Conservation (phyloP, 2,888 invertebrate genomes). For the Pristionchus mayeri region DNA sequence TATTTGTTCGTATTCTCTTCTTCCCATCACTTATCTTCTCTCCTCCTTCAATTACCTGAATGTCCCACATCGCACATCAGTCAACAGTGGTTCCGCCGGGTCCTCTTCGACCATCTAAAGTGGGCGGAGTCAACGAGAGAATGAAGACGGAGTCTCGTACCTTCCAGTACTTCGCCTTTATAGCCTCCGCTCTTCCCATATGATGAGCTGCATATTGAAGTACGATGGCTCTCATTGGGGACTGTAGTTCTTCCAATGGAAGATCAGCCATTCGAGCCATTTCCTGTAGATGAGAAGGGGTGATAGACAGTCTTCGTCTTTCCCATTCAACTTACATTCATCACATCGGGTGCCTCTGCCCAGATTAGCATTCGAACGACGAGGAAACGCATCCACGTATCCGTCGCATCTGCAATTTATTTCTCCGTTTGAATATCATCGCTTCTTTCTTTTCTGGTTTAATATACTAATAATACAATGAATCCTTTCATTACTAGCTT, state of each 20-base stretch:
- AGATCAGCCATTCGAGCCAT: background rate
- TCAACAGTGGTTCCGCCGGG: too few relatives aligned
- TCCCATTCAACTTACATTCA: background rate
- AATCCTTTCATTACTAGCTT: too few relatives aligned
- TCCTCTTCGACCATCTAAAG: background rate
- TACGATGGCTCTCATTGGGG: background rate
- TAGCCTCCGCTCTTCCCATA: background rate
- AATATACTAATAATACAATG: too few relatives aligned
- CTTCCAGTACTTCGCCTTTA: background rate
- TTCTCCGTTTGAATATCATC: background rate
- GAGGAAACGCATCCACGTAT: background rate
- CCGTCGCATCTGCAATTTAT: background rate
- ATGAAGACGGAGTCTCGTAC: background rate
- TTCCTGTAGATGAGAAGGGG: background rate
- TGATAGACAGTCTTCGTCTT: too few relatives aligned
- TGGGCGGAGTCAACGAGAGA: background rate
- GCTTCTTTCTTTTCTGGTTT: too few relatives aligned
- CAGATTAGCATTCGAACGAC: background rate
- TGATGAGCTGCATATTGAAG: background rate
- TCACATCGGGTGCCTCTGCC: background rate
- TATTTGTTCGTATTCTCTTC: background rate
- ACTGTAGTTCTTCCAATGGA: background rate
- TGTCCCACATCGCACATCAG: background rate
- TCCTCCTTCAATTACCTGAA: background rate
- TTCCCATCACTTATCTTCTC: background rate